These are phyloP conservation scores for Epiblema foenella DNA, from an alignment of 2,888 invertebrate genomes.

Conservation along the genomic window DNA sequence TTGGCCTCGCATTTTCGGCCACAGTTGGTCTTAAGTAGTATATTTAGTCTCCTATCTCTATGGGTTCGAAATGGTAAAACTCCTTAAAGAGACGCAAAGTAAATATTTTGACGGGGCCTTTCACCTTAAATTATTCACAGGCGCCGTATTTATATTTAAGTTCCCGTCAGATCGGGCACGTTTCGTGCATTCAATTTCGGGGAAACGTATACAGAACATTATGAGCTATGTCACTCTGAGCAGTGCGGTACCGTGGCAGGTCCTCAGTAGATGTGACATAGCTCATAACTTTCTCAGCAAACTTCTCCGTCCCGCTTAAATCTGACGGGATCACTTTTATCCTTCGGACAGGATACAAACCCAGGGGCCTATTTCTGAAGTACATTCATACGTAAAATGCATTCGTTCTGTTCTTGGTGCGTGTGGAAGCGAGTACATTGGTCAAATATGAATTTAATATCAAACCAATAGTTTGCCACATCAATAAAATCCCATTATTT, in stretches of 20 bases:
- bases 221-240: too few relatives aligned
- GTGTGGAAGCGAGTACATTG: too few relatives aligned
- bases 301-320: too few relatives aligned
- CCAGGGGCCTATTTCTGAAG: neutral
- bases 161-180: neutral
- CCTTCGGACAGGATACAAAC: neutral
- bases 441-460: too few relatives aligned
- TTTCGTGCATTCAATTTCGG: too few relatives aligned
- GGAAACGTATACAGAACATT: too few relatives aligned
- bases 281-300: too few relatives aligned
- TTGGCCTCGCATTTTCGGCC: neutral
- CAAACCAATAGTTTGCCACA: neutral
- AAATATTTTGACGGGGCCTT: neutral
- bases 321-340: too few relatives aligned
- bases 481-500: neutral
- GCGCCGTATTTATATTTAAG: neutral
- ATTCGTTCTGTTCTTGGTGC: neutral
- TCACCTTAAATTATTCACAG: slow-evolving; percentile 1
- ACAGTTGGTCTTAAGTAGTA: too few relatives aligned
- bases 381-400: neutral
- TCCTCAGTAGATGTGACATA: too few relatives aligned
- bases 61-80: neutral
- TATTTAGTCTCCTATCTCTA: too few relatives aligned
- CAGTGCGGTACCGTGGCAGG: too few relatives aligned
- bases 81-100: neutral